Evolutionary conservation across 2,113 vertebrate genomes (phyloP).

Genomic region (Trogon surrucura): DNA sequence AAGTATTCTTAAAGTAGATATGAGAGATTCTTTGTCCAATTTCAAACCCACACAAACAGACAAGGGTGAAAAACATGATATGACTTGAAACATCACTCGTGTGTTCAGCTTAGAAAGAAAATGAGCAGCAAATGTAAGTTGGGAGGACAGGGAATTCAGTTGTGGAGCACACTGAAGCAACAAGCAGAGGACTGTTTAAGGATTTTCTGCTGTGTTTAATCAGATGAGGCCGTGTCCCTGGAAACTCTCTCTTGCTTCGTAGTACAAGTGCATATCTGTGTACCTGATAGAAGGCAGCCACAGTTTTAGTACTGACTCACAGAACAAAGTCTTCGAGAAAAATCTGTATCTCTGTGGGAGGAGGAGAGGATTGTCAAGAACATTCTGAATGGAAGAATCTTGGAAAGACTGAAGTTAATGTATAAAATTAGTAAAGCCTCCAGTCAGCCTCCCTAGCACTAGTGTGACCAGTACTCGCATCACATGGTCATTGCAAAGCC

Average conservation of each 20-base stretch:
- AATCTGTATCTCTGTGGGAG: accelerated
- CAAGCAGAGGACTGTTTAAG: background rate
- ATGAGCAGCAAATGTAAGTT: background rate
- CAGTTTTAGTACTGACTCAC: background rate
- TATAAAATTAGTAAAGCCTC: background rate
- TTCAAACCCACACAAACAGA: background rate
- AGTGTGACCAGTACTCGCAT: background rate
- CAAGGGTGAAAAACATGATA: background rate
- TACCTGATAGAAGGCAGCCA: background rate
- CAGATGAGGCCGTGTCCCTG: background rate
- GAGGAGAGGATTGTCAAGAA: background rate
- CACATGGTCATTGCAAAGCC: background rate
- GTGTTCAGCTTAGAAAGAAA: background rate
- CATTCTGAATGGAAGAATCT: background rate
- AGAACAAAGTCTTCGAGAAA: background rate
- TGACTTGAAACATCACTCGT: background rate
- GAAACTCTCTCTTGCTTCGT: background rate
- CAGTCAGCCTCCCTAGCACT: background rate
- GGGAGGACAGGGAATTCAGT: background rate
- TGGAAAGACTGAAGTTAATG: background rate
- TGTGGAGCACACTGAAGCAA: background rate
- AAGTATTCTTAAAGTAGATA: background rate
- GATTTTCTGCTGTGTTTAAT: background rate
- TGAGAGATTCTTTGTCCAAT: background rate
- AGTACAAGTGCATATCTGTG: background rate